A percentile compares a stretch with the other conserved stretches of the same genome.
phyloP scores from a whole-genome alignment of 2,113 vertebrate genomes.

The Myotis davidii region DNA sequence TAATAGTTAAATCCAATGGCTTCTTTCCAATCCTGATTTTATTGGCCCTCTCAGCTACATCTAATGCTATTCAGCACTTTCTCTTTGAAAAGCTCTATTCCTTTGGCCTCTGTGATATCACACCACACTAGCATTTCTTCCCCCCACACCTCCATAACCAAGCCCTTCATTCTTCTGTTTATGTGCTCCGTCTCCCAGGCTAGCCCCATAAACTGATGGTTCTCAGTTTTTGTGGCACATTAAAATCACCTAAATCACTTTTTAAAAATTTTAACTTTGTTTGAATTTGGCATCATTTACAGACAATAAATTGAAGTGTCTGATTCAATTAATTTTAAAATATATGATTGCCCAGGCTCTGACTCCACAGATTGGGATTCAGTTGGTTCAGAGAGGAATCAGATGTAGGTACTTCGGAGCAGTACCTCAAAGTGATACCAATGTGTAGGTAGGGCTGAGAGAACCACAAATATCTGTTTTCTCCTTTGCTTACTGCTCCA shows the following conservation, averaged over 20 bases:
- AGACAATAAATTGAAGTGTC: not conserved
- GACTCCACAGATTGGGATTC: not conserved
- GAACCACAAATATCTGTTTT: not conserved
- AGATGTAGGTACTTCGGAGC: not conserved
- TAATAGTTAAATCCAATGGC: not conserved
- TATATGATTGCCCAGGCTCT: not conserved
- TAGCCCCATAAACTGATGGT: not conserved
- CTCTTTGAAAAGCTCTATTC: not conserved
- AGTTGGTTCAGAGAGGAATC: slow-evolving; percentile 7
- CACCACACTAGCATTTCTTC: not conserved
- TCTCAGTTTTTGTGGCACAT: not conserved
- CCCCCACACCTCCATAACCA: not conserved
- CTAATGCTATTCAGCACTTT: not conserved
- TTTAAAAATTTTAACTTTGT: not conserved
- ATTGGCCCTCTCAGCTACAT: not conserved
- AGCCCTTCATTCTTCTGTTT: not conserved
- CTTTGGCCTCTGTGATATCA: not conserved
- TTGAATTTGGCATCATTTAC: not conserved
- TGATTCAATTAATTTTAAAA: not conserved
- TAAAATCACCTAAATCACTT: not conserved
- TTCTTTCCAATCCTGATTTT: slow-evolving; percentile 15
- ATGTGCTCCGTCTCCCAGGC: not conserved
- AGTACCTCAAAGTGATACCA: not conserved
- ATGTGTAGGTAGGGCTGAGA: not conserved
- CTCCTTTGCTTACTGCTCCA: not conserved